A percentile compares a stretch with the other conserved stretches of the same genome.
Evolutionary conservation across 2,888 invertebrate species (phyloP).

Genomic region (Marasmarcha lunaedactyla): DNA sequence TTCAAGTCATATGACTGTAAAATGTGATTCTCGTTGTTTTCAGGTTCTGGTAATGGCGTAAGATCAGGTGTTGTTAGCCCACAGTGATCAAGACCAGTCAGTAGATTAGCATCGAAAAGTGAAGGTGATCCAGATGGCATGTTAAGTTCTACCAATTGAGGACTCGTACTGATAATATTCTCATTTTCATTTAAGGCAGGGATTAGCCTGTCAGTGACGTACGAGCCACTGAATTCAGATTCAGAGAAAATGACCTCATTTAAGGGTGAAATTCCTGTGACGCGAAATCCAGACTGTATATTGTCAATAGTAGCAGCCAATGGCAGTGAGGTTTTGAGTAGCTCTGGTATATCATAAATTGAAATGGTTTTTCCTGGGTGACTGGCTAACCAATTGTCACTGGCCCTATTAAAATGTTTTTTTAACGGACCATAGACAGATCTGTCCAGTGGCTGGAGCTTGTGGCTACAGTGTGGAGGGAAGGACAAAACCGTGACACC

Average conservation of each 20-base stretch:
- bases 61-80: too few species aligned
- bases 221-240: constrained; percentile 15
- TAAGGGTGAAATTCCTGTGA: constrained; percentile 18
- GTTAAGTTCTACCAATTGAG: too few species aligned
- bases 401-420: constrained; percentile 10
- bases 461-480: constrained; percentile 14
- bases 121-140: too few species aligned
- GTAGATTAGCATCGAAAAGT: too few species aligned
- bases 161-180: too few species aligned
- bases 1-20: too few species aligned
- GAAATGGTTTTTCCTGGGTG: constrained; percentile 15
- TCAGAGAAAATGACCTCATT: constrained; percentile 17
- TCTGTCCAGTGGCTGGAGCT: constrained; percentile 15
- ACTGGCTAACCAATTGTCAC: constrained; percentile 9
- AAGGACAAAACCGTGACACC: constrained; percentile 14
- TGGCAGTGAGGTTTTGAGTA: constrained; percentile 14
- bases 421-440: constrained; percentile 17
- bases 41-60: too few species aligned
- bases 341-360: constrained; percentile 16
- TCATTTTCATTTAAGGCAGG: too few species aligned
- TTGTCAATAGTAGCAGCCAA: constrained; percentile 15
- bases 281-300: constrained; percentile 17
- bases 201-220: constrained; percentile 14
- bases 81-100: too few species aligned
- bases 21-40: too few species aligned